Conservation (phyloP, 2,888 invertebrate species). For the Tubulanus polymorphus region DNA sequence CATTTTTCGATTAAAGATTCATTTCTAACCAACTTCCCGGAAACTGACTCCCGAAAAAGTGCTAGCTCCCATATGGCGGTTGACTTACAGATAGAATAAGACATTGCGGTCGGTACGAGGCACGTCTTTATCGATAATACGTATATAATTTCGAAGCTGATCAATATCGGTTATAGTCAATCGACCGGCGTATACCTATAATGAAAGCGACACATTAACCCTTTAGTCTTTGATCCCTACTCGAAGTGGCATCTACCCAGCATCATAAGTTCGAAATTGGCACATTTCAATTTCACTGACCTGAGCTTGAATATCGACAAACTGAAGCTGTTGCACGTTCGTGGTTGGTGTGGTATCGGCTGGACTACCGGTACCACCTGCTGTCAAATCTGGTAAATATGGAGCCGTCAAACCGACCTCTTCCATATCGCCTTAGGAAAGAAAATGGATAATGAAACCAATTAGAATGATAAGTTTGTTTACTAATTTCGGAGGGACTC, state of each 20-base stretch:
- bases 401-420: background rate
- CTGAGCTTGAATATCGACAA: slow-evolving; percentile 44
- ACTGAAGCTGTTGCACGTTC: slow-evolving; percentile 39
- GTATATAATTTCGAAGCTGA: slow-evolving; percentile 30
- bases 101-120: slow-evolving; percentile 48
- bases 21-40: too few species aligned
- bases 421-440: background rate
- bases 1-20: too few species aligned
- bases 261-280: too few species aligned
- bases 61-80: too few species aligned
- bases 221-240: too few species aligned
- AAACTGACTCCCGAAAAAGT: too few species aligned
- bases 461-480: too few species aligned
- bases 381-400: background rate
- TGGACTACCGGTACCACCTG: background rate
- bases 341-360: background rate
- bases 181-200: slow-evolving; percentile 45
- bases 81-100: slow-evolving; percentile 38
- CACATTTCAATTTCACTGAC: slow-evolving; percentile 25
- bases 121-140: slow-evolving; percentile 50
- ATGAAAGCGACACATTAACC: slow-evolving; percentile 8
- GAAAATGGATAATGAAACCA: too few species aligned
- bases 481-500: too few species aligned
- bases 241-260: too few species aligned
- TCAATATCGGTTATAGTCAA: slow-evolving; percentile 30